Evolutionary conservation across 2,797 vertebrate genomes (phyloP).

Genomic region (Ara ararauna): DNA sequence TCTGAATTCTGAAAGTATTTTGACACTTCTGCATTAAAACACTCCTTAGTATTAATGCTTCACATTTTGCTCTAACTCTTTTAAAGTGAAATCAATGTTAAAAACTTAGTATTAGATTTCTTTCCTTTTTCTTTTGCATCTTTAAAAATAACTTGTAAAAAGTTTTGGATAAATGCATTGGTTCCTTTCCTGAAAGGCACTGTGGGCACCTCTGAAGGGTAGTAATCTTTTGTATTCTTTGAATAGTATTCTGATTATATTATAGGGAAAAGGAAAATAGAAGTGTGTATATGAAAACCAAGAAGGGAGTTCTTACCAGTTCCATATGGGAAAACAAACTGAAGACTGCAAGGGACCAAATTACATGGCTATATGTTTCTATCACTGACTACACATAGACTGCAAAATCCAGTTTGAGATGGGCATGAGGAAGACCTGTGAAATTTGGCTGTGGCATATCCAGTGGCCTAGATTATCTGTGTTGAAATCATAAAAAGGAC

Average conservation of each 20-base stretch:
- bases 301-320: neutral
- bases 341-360: neutral
- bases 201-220: slow-evolving; percentile 5
- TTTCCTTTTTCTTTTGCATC: neutral
- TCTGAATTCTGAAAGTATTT: slow-evolving; percentile 38
- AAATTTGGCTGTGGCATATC: neutral
- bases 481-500: neutral
- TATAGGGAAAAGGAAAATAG: neutral
- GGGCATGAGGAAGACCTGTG: neutral
- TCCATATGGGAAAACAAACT: neutral
- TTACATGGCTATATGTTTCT: neutral
- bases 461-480: neutral
- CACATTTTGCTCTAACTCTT: neutral
- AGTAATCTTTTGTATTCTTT: slow-evolving; percentile 3
- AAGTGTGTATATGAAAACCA: neutral
- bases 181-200: slow-evolving; percentile 1
- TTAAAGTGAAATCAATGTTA: neutral
- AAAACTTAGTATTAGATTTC: neutral
- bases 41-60: neutral
- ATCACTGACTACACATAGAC: neutral
- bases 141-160: slow-evolving; percentile 31
- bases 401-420: neutral
- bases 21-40: slow-evolving; percentile 23
- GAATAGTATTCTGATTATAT: slow-evolving; percentile 1
- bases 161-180: neutral